Conservation (phyloP, 2,888 invertebrate genomes). For the Stegophylla sp. region DNA sequence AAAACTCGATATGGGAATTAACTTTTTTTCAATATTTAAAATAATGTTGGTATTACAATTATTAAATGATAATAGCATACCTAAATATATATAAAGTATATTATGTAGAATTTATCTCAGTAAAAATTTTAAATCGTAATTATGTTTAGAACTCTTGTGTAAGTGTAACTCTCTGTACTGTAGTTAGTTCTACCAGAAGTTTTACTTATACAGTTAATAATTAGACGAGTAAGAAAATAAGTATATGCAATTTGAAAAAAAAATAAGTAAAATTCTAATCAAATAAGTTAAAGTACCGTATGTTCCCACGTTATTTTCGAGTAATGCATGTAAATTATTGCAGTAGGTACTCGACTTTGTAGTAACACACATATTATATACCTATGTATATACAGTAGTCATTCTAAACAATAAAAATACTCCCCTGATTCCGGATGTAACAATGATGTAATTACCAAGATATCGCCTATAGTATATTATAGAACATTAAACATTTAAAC, state of each 20-base stretch:
- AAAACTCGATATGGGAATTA: conserved; percentile 39
- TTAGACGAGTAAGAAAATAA: neutral
- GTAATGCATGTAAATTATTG: neutral
- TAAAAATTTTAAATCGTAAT: too few relatives aligned
- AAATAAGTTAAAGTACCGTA: conserved; percentile 1
- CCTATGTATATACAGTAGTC: neutral
- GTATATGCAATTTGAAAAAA: neutral
- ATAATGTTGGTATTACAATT: conserved; percentile 7
- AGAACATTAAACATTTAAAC: neutral
- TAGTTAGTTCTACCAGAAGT: neutral
- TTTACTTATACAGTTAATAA: neutral
- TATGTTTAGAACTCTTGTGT: too few relatives aligned
- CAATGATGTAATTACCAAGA: neutral
- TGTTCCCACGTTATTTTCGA: conserved; percentile 5
- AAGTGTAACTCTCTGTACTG: too few relatives aligned
- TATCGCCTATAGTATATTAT: neutral
- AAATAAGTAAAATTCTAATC: neutral
- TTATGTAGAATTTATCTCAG: neutral
- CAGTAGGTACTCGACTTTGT: neutral
- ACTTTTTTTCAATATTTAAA: neutral
- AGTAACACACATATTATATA: neutral
- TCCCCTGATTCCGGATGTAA: neutral
- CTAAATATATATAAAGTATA: neutral
- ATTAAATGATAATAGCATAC: neutral
- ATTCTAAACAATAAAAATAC: neutral